Evolutionary conservation across 2,797 vertebrate species (phyloP).

Genomic region (Crocodylus rhombifer): DNA sequence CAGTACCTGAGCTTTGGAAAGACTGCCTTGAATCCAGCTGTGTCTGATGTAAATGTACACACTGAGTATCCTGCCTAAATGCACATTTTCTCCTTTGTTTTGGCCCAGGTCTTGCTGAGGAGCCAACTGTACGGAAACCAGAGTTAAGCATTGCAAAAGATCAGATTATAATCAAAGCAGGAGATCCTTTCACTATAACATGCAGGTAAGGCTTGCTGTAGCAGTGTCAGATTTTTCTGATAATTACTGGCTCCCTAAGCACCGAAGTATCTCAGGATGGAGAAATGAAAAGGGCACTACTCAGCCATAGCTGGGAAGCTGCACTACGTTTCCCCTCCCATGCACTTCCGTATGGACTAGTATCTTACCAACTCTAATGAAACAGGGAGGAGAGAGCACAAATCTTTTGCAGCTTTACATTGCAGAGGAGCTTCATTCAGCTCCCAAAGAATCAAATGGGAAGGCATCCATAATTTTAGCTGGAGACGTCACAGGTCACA

Average conservation of each 20-base stretch:
- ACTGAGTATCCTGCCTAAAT: slow-evolving; percentile 20
- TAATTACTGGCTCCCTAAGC: neutral
- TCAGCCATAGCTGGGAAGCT: neutral
- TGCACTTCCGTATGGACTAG: neutral
- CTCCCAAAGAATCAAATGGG: neutral
- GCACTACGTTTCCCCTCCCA: neutral
- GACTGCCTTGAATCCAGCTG: neutral
- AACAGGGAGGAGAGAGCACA: slow-evolving; percentile 15
- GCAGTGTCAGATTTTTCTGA: neutral
- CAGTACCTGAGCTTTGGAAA: slow-evolving; percentile 45
- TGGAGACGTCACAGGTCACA: too few relatives aligned
- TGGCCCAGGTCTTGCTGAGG: slow-evolving; percentile 67
- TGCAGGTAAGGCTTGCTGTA: slow-evolving; percentile 76
- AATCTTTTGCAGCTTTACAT: neutral
- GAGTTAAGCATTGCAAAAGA: slow-evolving; percentile 59
- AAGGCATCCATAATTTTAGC: neutral
- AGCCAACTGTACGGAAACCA: slow-evolving; percentile 61
- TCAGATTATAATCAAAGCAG: slow-evolving; percentile 52
- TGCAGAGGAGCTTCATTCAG: neutral
- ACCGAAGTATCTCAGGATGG: neutral
- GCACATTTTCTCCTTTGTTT: slow-evolving; percentile 26
- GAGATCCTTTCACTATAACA: slow-evolving; percentile 68
- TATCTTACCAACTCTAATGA: neutral
- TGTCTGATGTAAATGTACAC: neutral
- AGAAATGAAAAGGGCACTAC: neutral